Base-by-base conservation (phyloP, 2,113 vertebrate genomes). In the Rhinoderma darwinii region DNA sequence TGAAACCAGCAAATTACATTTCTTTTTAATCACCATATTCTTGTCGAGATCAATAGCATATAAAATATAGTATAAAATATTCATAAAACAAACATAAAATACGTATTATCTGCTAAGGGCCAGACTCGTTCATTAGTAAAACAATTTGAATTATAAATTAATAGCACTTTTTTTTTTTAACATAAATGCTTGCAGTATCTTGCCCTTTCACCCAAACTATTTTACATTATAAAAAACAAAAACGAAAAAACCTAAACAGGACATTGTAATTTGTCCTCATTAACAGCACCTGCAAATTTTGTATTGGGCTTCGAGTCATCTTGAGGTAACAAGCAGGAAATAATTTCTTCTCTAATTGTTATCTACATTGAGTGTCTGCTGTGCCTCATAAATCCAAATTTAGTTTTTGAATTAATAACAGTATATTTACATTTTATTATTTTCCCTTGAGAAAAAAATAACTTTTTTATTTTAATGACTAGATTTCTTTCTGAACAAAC, bases 261-360 rank as follows among this genome's bases (percentile, higher is more conserved):
- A 74, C 47, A 54, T 50, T 74, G 68, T 84, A 22, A 73, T 84
- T 74, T 83, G 10, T 83, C 51, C 43, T 83, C 41, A 83, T 83
- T 51, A 74, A 25, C 39, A 17, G 68, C 68, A 84, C 68, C 68
- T 73, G 47, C 27, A 30, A 44, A 50, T 83, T 83, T 83, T 41
- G 70, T 50, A 70, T 25, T 32, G 47, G 81, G 41, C 32, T 39
- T 22, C 10, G 56, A 22, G 20, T 68, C 43, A 73, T 30, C 35
- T 54, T 56, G 44, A 32, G 9, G 35, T 41, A 74, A 74, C 47
- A 56, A 22, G 27, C 68, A 74, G 68, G 32, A 73, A 74, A 56
- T 47, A 17, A 74, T 68, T 6, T 82, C 17, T 43, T 27, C 30
- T 54, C 27, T 66, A 27, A 63, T 82, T 43, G 7, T 25, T 44